A percentile compares a stretch with the other conserved stretches of the same genome.
These are phyloP conservation scores for Cyprinella venusta DNA, from an alignment of 2,797 vertebrate genomes.

Conservation along the genomic window DNA sequence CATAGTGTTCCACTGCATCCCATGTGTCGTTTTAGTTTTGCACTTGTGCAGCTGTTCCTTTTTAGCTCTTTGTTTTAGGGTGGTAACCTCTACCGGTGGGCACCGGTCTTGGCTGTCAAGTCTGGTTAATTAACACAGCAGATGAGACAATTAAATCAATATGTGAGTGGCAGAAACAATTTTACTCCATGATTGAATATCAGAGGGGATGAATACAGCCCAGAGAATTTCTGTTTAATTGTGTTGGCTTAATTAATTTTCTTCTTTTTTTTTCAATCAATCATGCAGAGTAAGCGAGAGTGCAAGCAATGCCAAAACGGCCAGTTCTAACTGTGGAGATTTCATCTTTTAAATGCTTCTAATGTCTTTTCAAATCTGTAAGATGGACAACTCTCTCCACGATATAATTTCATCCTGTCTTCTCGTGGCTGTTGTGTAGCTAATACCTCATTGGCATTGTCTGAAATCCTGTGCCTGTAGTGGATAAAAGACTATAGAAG, in stretches of 20 bases:
- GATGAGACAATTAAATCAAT: constrained; percentile 73
- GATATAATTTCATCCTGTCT: constrained; percentile 5
- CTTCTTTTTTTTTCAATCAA: constrained; percentile 28
- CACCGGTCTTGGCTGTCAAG: constrained; percentile 64
- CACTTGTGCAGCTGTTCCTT: constrained; percentile 34
- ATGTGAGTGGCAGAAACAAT: constrained; percentile 74
- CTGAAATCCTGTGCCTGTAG: constrained; percentile 4
- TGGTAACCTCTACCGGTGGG: constrained; percentile 51
- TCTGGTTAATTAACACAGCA: constrained; percentile 70
- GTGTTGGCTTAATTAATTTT: constrained; percentile 67
- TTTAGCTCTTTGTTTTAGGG: constrained; percentile 36
- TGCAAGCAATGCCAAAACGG: not conserved
- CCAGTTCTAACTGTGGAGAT: not conserved
- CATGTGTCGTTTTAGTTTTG: constrained; percentile 13
- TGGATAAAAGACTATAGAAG: constrained; percentile 23
- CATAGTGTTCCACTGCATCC: constrained; percentile 19
- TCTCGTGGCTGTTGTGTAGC: constrained; percentile 18
- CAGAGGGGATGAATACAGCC: constrained; percentile 62
- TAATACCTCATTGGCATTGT: constrained; percentile 34
- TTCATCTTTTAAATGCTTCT: constrained; percentile 38
- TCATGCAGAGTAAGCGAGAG: constrained; percentile 43
- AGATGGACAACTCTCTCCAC: constrained; percentile 11
- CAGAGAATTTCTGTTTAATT: constrained; percentile 66
- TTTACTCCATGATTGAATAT: constrained; percentile 69
- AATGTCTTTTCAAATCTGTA: constrained; percentile 41